Evolutionary conservation across 1,140 invertebrate species (phyloP), one percentile per base, ranked within the genome.

Genomic region (Brevipalpus yothersi): DNA sequence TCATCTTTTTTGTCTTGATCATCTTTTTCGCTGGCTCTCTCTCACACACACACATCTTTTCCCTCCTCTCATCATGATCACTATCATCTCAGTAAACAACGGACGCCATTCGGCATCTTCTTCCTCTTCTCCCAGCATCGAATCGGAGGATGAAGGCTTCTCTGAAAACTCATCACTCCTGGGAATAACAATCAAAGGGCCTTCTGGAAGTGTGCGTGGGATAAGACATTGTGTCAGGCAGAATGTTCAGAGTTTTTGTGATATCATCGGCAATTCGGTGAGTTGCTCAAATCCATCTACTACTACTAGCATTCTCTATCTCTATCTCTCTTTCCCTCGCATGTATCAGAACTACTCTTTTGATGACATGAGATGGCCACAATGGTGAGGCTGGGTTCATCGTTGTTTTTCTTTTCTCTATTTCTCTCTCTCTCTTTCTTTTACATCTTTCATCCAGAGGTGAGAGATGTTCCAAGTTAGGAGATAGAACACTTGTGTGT

Each of bases 141-240:
- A 55, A 17, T 55, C 53, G 15, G 53, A 55, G n/a, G 53, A 55
- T 41, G 53, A 55, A 55, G 53, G 53, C 21, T 55, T 55, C 23
- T 55, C 53, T 4, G 53, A 55, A 55, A 31, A 55, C n/a, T 39
- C 10, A 39, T 13, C 23, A 13, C 39, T 55, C 23, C 23, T 15
- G 10, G 40, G 53, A 39, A 15, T 55, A 41, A 55, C 53, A 55
- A 55, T 55, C 39, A 55, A 55, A 39, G 61, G 58, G 42, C 58
- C 58, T 31, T 49, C 58, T n/a, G 61, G 61, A 13, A 62, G 60
- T 19, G 51, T 62, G 10, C 47, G 61, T 15, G 61, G 61, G 7
- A 54, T 53, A n/a, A 45, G 58, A 19, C 62, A 62, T 41, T 62
- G 19, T 54, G 61, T 62, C 15, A 47, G 58, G 10, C 23, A 61